Evolutionary conservation across 2,797 vertebrate species (phyloP), one percentile per base, ranked within the genome.

Genomic region (Crax fasciolata): DNA sequence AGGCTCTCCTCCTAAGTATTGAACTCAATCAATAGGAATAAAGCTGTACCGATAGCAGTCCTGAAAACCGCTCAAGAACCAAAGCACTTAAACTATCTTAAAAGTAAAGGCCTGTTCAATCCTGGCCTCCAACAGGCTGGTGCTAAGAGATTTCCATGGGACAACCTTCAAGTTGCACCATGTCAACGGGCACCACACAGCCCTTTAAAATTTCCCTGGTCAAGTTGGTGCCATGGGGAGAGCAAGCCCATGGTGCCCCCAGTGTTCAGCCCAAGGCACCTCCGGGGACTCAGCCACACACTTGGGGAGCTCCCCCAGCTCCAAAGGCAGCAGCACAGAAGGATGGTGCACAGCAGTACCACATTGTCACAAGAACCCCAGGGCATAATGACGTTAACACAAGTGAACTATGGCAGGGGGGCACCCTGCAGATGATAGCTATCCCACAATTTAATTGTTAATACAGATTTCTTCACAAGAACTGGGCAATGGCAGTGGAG

Each of bases 1-100:
- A 90, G 86, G 41, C 43, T 92, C 44, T 94, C 35, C 48, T 89
- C 71, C 28, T 39, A 55, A 93, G 90, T 70, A 62, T 43, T 58
- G 15, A 73, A 49, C n/a, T 92, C 70, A 65, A n/a, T 90, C 61
- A 58, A 81, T 8, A 81, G 59, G 43, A 94, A 90, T 65, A 81
- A 89, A 85, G 30, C 61, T 71, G 21, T 32, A 75, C 75, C 4
- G 2, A 44, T 35, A 84, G 23, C 1, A 1, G 80, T 78, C 58
- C n/a, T 91, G 54, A 83, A 87, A 87, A 83, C 2, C 4, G 35
- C 74, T 82, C 43, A 28, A 55, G 41, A 77, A 73, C 19, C 6
- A 65, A 68, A 86, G 78, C 44, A 81, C 65, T 84, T 55, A 16
- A 63, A 77, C 10, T 5, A 19, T 5, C 7, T 6, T 83, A 28